Conservation (phyloP, 1,140 invertebrate genomes). For the Apis mellifera region Amel_HAv3.1 CM009944.2:10596501-10597000, state of each 20-base stretch:
- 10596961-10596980: conserved; percentile 44
- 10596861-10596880: conserved; percentile 66
- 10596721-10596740: not conserved
- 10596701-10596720: not conserved
- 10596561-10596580: conserved; percentile 78
- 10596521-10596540: conserved; percentile 33
- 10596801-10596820: not conserved
- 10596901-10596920: conserved; percentile 36
- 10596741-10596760: not conserved
- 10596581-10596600: conserved; percentile 49
- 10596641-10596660: not conserved
- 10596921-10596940: conserved; percentile 60
- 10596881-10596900: conserved; percentile 49
- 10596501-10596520: conserved; percentile 33
- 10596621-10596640: conserved; percentile 11
- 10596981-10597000: conserved; percentile 53
- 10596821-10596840: conserved; percentile 22
- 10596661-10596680: not conserved
- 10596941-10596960: conserved; percentile 56
- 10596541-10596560: conserved; percentile 65
- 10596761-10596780: conserved; percentile 35
- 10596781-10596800: conserved; percentile 27
- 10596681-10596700: not conserved
- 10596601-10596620: conserved; percentile 50
- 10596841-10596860: conserved; percentile 34